Evolutionary conservation across 92 coral and sea anemone species (phyloP).

Genomic region (Palythoa grandiflora): DNA sequence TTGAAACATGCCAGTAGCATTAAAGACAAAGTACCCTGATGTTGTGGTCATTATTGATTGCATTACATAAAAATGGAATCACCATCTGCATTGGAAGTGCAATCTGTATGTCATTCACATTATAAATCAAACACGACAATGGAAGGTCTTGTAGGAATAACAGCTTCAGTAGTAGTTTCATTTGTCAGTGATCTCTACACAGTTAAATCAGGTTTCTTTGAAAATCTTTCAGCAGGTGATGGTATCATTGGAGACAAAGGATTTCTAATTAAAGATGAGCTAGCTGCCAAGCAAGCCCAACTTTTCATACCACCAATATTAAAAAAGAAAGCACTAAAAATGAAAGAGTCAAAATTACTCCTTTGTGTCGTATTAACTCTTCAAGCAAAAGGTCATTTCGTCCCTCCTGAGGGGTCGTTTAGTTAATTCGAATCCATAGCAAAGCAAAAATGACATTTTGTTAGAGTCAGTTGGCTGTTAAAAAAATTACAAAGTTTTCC

Average conservation of each 20-base stretch:
- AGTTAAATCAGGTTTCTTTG: conserved; percentile 63
- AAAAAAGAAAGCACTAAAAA: conserved; percentile 46
- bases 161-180: conserved; percentile 69
- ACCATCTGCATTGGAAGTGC: conserved; percentile 69
- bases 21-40: conserved; percentile 63
- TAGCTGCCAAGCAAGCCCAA: conserved; percentile 65
- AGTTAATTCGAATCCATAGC: too few species aligned
- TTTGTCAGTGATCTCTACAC: conserved; percentile 69
- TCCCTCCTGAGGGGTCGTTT: too few species aligned
- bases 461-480: too few species aligned
- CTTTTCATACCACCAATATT: conserved; percentile 65
- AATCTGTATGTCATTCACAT: conserved; percentile 67
- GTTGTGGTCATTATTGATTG: conserved; percentile 74
- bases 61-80: conserved; percentile 72
- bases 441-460: too few species aligned
- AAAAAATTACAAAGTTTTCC: too few species aligned
- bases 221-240: conserved; percentile 60
- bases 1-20: conserved; percentile 66
- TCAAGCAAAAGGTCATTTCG: too few species aligned
- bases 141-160: conserved; percentile 74
- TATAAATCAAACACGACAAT: conserved; percentile 66
- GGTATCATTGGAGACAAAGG: conserved; percentile 75
- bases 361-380: too few species aligned
- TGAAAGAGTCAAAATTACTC: too few species aligned
- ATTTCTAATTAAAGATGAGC: conserved; percentile 65